A percentile compares a stretch with the other conserved stretches of the same genome.
phyloP scores from a whole-genome alignment of 2,113 vertebrate species.

The Leptobrachium leishanense region DNA sequence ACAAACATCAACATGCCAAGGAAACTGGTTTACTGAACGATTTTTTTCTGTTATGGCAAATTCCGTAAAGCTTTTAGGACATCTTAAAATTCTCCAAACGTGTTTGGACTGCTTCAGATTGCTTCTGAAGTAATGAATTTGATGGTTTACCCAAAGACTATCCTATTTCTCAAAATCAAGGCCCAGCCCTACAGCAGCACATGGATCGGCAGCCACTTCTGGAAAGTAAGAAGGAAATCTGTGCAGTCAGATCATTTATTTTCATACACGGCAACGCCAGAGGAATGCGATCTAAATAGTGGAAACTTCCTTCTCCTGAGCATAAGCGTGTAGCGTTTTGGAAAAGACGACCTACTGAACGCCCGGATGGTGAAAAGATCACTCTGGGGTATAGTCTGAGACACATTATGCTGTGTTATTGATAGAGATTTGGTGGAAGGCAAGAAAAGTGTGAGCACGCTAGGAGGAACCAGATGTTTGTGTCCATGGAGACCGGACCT shows the following conservation, averaged over 20 bases:
- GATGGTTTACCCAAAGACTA: slow-evolving; percentile 36
- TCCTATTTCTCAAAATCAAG: slow-evolving; percentile 26
- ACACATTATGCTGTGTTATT: too few species aligned
- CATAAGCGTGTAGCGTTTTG: not conserved
- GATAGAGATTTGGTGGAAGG: too few species aligned
- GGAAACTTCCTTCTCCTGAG: slow-evolving; percentile 9
- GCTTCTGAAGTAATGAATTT: slow-evolving; percentile 18
- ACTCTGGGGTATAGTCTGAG: not conserved
- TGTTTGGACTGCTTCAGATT: slow-evolving; percentile 12
- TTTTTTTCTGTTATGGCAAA: slow-evolving; percentile 13
- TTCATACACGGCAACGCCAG: slow-evolving; percentile 24
- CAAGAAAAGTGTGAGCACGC: too few species aligned
- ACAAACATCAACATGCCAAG: slow-evolving; percentile 18
- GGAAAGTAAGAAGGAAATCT: slow-evolving; percentile 19
- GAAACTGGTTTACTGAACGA: not conserved
- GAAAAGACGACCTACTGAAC: not conserved
- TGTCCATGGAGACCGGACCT: too few species aligned
- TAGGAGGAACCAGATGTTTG: too few species aligned
- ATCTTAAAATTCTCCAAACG: slow-evolving; percentile 14
- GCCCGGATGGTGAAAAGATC: not conserved
- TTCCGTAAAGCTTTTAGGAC: slow-evolving; percentile 11
- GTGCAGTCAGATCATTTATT: slow-evolving; percentile 34
- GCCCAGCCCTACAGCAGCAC: slow-evolving; percentile 18
- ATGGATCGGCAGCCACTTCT: slow-evolving; percentile 27
- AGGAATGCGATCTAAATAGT: slow-evolving; percentile 22